Evolutionary conservation across 2,888 invertebrate species (phyloP), one percentile per base, ranked within the genome.

Genomic region (Coleophora deauratella): DNA sequence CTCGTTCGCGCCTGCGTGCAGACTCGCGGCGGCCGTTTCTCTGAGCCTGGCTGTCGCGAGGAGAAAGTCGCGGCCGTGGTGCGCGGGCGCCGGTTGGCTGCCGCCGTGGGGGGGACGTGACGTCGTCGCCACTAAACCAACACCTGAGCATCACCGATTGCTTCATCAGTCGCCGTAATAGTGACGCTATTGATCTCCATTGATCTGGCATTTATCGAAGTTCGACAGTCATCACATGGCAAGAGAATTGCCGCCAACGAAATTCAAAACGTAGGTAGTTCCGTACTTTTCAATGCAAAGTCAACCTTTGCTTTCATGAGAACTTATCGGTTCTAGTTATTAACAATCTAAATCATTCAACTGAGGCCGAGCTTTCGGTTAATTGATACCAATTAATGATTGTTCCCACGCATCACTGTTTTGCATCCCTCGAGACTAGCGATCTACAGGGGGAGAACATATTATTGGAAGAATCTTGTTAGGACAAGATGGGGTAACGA

Each of bases 11-110:
- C 70, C 62, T 73, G 60, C 62, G 64, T 66, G 60, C 66, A 33
- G 45, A 33, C 45, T 46, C 40, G 37, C 62, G 72, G 72, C 78
- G 76, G 21, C 21, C 63, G 78, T 72, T 74, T 75, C 79, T 72
- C 75, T 70, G 61, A 62, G 72, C 69, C 21, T 21, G 21, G 78
- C 76, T 79, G 81, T 77, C 79, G 78, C 78, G 78, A 81, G 79
- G 85, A 85, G 86, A 86, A 86, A 86, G 86, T 86, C 74, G 74
- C 70, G 85, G 76, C 81, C 80, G 78, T 82, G 81, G 80, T 55
- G 73, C 69, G 61, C 58, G 72, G 72, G 66, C 38, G 42, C 21
- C 71, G 76, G 77, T 75, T 72, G 74, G 76, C 57, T 65, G 66
- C 49, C 45, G 49, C 52, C 52, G 49, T 59, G 64, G 68, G 74